Conservation (phyloP, 2,797 vertebrate genomes). For the Zenarchopterus dispar region DNA sequence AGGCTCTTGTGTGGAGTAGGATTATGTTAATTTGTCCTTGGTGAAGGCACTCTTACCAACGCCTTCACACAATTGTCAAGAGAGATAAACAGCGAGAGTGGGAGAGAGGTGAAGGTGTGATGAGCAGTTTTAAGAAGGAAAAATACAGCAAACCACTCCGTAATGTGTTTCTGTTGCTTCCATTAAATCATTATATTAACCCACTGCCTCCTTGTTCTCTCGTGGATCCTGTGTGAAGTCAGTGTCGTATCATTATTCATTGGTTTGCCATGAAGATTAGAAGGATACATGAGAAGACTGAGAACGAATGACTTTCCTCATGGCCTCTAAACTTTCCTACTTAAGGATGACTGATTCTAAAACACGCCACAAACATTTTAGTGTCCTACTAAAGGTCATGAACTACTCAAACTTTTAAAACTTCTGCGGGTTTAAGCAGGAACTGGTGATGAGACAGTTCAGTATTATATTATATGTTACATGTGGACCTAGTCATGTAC, state of each 20-base stretch:
- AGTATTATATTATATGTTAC: slow-evolving; percentile 17
- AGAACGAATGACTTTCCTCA: no score
- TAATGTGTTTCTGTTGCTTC: not conserved
- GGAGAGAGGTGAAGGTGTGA: slow-evolving; percentile 42
- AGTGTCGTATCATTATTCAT: no score
- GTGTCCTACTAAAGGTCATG: not conserved
- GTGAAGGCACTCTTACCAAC: slow-evolving; percentile 50
- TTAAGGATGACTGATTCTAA: no score
- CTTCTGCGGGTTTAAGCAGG: no score
- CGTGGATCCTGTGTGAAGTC: no score
- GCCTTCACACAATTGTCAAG: slow-evolving; percentile 44
- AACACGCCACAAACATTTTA: no score
- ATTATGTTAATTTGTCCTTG: slow-evolving; percentile 72
- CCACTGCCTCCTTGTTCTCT: no score
- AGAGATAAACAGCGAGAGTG: slow-evolving; percentile 43
- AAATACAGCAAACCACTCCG: slow-evolving; percentile 8
- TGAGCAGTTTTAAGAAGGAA: slow-evolving; percentile 20
- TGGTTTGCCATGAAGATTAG: no score
- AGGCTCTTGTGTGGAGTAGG: slow-evolving; percentile 65
- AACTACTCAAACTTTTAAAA: not conserved
- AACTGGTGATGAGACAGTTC: not conserved
- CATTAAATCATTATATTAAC: no score
- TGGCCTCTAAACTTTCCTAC: no score
- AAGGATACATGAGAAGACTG: no score
- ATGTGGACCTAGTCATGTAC: slow-evolving; percentile 19